phyloP scores from a whole-genome alignment of 2,888 invertebrate genomes.

The Ophion costatus region DNA sequence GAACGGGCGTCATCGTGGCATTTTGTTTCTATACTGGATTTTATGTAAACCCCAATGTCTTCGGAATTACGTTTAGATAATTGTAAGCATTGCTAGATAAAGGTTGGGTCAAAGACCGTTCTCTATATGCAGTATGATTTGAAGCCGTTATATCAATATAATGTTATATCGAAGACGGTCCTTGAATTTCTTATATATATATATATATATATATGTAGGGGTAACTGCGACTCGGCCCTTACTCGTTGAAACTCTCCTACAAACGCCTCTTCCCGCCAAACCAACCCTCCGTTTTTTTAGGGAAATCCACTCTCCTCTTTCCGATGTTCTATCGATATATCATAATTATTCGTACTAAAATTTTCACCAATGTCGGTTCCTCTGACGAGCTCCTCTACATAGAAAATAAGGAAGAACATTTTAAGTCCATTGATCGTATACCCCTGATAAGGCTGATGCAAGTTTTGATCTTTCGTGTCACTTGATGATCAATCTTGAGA shows the following conservation, averaged over 20 bases:
- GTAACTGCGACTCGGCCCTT: not conserved
- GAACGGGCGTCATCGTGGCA: not conserved
- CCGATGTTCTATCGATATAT: constrained; percentile 81
- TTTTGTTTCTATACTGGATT: not conserved
- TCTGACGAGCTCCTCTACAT: constrained; percentile 66
- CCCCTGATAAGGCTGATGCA: not conserved
- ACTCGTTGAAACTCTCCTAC: constrained; percentile 22
- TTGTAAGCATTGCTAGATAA: not conserved
- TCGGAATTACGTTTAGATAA: not conserved
- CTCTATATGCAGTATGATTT: too few relatives aligned
- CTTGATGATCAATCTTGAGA: not conserved
- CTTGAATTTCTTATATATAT: not conserved
- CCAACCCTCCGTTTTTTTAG: constrained; percentile 44
- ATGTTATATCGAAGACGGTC: not conserved
- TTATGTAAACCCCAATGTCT: not conserved
- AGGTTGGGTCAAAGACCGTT: not conserved
- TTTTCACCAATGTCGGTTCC: constrained; percentile 76
- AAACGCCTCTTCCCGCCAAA: constrained; percentile 31
- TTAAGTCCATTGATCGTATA: constrained; percentile 1
- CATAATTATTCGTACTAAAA: constrained; percentile 82
- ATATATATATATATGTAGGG: constrained; percentile 1
- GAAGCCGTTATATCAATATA: too few relatives aligned
- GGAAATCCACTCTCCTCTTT: constrained; percentile 47
- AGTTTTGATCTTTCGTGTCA: not conserved
- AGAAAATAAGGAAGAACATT: constrained; percentile 31